A percentile compares a stretch with the other conserved stretches of the same genome.
These are phyloP conservation scores for Ciona savignyi DNA, from an alignment of 23 tunicate species.

Conservation along the genomic window DNA sequence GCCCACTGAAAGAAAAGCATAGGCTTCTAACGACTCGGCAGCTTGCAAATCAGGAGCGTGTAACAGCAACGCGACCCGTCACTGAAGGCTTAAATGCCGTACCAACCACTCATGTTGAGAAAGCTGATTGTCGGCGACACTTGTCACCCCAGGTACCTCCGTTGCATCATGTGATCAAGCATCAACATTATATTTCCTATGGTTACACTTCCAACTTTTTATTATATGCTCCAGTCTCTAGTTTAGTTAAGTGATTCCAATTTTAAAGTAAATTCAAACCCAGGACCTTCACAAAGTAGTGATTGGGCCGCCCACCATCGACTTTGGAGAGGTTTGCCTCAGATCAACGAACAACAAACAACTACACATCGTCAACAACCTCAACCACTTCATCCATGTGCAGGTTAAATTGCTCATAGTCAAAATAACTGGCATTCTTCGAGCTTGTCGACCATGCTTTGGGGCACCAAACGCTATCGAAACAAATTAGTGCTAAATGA, in stretches of 20 bases:
- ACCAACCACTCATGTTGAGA: constrained; percentile 62
- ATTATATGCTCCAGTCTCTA: no score
- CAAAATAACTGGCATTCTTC: no score
- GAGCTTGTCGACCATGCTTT: no score
- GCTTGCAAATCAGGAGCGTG: constrained; percentile 55
- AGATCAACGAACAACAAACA: constrained; percentile 80
- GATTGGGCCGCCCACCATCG: constrained; percentile 87
- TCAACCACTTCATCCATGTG: constrained; percentile 67
- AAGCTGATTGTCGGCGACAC: constrained; percentile 43
- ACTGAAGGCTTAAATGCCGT: constrained; percentile 89
- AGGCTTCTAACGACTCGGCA: constrained; percentile 67
- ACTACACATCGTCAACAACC: constrained; percentile 74
- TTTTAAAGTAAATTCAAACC: neutral
- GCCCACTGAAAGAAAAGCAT: constrained; percentile 42
- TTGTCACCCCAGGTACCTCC: constrained; percentile 88
- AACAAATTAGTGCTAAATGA: no score
- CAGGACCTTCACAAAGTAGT: constrained; percentile 88
- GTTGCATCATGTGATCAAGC: no score
- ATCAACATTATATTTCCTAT: neutral
- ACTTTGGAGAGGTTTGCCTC: constrained; percentile 76
- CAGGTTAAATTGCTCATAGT: constrained; percentile 27
- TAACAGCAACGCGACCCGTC: constrained; percentile 54
- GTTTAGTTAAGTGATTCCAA: neutral
- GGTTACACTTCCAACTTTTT: neutral
- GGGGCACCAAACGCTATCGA: no score